Evolutionary conservation across 53 echinoderm and acorn worm species (phyloP), one percentile per base, ranked within the genome.

Genomic region (Paracentrotus lividus): DNA sequence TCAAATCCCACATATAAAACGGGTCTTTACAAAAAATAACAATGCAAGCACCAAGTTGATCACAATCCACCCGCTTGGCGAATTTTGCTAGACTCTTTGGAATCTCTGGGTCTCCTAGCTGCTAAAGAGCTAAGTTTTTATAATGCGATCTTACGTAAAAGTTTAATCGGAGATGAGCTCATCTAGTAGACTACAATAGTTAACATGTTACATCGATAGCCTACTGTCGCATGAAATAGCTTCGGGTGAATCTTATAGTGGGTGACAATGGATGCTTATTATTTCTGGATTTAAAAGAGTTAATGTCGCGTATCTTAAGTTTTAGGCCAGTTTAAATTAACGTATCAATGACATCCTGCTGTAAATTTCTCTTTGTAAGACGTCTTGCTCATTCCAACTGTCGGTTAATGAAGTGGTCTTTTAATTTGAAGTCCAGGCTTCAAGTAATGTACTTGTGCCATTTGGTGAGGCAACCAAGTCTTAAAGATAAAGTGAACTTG

Each of bases 1-100:
- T 88, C 88, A 88, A 36, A 88, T 88, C 88, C 88, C 58, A 59
- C 58, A 57, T 59, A 56, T 88, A 57, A 88, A 88, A 53, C 47
- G 47, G 85, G 88, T 57, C 27, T 31, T 51, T 85, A 49, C 49
- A 49, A 1, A 57, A n/a, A n/a, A 36, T 15, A 36, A 88, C 88
- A 88, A 88, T 88, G 88, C 88, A 8, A 20, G 36, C n/a, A n/a
- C 88, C 88, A 88, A 88, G n/a, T n/a, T 53, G 56, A 55, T 58
- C 59, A 18, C 88, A 57, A 88, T 56, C 88, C 88, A 32, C 88
- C 38, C 26, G 16, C 59, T 59, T 55, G 3, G 34, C 21, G 16
- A 57, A 57, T 12, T 38, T 47, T 0, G 72, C 20, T 72, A 42
- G 72, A 36, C 72, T 72, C 38, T 36, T 40, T 72, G 72, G 72